phyloP scores from a whole-genome alignment of 2,797 vertebrate species.

The Takifugu rubripes region DNA sequence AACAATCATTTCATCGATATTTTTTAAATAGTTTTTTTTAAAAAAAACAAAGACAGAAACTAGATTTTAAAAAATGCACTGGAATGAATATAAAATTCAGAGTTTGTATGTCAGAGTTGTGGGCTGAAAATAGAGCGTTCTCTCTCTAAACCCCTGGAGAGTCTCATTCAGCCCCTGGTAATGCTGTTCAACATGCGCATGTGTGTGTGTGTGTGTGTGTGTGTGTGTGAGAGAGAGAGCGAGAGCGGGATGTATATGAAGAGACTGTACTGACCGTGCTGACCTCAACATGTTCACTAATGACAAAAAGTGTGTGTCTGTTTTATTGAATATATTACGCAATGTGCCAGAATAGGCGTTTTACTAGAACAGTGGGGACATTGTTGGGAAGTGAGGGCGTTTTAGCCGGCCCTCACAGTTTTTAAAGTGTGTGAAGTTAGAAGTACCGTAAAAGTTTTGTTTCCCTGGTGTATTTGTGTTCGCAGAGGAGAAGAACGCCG shows the following conservation, averaged over 20 bases:
- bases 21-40: neutral
- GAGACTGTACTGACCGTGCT: constrained; percentile 56
- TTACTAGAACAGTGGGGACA: neutral
- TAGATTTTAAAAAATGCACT: neutral
- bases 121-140: constrained; percentile 19
- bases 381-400: too few species aligned
- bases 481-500: neutral
- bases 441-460: neutral
- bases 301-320: constrained; percentile 14
- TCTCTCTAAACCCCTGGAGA: constrained; percentile 20
- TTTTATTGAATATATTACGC: constrained; percentile 32
- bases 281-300: constrained; percentile 61
- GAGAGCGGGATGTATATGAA: constrained; percentile 4
- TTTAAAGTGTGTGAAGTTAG: too few species aligned
- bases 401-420: too few species aligned
- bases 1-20: neutral
- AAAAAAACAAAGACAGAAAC: neutral
- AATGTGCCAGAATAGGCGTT: constrained; percentile 46
- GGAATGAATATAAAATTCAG: neutral
- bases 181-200: constrained; percentile 32
- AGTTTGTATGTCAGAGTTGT: neutral
- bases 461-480: neutral
- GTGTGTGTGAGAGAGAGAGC: neutral
- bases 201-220: constrained; percentile 10
- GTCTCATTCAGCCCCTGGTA: constrained; percentile 24